Base-by-base conservation (phyloP, 2,113 vertebrate genomes). In the Oreochromis spilurus region DNA sequence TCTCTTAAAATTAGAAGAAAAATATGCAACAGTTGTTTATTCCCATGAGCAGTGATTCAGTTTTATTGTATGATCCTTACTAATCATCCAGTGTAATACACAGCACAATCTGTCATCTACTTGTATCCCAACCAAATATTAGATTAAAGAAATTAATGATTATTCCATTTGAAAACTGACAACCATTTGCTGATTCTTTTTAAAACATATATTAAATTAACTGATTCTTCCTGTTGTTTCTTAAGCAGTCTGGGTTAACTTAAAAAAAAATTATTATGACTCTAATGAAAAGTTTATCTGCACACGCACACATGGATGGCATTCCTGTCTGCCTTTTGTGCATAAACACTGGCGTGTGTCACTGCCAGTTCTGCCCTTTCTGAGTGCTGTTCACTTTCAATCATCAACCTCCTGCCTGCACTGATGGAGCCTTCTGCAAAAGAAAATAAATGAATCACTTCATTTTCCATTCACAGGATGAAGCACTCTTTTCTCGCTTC, bases 281-380 rank as follows among this genome's bases (percentile, higher is more conserved):
- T 89, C 70, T 91, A 93, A 92, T 93, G 88, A 88, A 84, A 78
- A 86, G 87, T 80, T 85, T 92, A 90, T 91, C 88, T 85, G 40
- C 78, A 89, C 55, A 77, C 79, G 24, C 67, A 88, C 52, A 83
- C 85, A 87, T 89, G 88, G 89, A 81, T 86, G 87, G 84, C 72
- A 84, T 85, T 83, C 31, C 26, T n/a, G 79, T 83, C 86, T 89
- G 86, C 86, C 83, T 87, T 83, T 81, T 87, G 91, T 89, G 91
- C 89, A 93, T 89, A 93, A 92, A 93, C 81, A 91, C 60, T 54
- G 67, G 78, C 91, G 89, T 84, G 79, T 92, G 84, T 87, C 45
- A 14, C 12, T 17, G 84, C 52, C 85, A 84, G 10, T 72, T 58
- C 38, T 83, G 81, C 78, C 34, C 83, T 65, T 70, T 85, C 82